phyloP scores from a whole-genome alignment of 1,140 invertebrate genomes.

The Reticulitermes speratus region DNA sequence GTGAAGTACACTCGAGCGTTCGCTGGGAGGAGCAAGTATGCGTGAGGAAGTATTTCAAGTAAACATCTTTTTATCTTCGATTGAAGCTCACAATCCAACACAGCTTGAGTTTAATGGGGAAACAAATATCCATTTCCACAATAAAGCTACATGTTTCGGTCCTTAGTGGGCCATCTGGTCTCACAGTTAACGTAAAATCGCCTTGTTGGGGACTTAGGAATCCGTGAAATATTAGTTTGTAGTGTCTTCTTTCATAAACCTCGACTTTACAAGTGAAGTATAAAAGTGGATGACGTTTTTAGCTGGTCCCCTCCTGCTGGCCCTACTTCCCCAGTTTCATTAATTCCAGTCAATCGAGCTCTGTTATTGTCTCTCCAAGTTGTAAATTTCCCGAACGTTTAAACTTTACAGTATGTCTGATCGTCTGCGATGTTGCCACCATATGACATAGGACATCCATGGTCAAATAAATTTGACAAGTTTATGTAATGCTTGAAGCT shows the following conservation, averaged over 20 bases:
- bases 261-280: neutral
- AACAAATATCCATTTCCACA: too few species aligned
- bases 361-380: neutral
- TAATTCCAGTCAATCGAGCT: neutral
- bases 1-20: too few species aligned
- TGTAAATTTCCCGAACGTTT: neutral
- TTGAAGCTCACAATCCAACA: too few species aligned
- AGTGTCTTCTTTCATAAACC: neutral
- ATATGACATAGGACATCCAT: neutral
- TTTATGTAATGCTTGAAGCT: neutral
- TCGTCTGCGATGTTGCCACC: neutral
- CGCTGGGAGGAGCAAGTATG: too few species aligned
- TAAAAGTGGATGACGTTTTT: neutral
- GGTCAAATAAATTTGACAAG: neutral
- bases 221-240: neutral
- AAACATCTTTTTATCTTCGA: too few species aligned
- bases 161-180: too few species aligned
- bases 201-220: too few species aligned
- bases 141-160: too few species aligned
- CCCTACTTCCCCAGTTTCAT: neutral
- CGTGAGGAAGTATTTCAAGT: too few species aligned
- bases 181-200: too few species aligned
- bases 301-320: neutral
- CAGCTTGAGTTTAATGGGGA: too few species aligned
- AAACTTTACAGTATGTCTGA: neutral